These are phyloP conservation scores for Gulo gulo DNA, from an alignment of 2,113 vertebrate genomes.

Conservation along the genomic window DNA sequence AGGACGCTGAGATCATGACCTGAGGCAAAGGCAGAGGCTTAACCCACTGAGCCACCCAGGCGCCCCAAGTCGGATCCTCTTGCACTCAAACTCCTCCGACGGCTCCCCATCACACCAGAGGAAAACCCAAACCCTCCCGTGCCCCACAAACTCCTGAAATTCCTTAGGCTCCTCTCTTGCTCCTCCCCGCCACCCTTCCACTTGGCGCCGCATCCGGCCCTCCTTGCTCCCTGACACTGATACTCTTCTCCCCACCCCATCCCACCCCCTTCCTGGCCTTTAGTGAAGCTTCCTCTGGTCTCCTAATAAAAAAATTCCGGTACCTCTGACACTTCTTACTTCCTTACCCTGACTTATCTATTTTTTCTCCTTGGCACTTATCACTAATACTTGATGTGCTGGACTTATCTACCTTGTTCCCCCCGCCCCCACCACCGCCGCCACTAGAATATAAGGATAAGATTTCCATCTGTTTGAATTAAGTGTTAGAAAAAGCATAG, in stretches of 20 bases:
- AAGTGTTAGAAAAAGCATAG: not conserved
- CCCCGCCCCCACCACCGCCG: too few species aligned
- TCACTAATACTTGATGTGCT: rapidly evolving
- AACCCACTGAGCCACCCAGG: too few species aligned
- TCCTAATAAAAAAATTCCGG: not conserved
- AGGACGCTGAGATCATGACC: not conserved
- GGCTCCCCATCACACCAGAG: not conserved
- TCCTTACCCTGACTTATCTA: not conserved
- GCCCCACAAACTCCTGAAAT: not conserved
- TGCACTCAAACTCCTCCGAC: not conserved
- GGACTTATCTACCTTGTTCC: not conserved
- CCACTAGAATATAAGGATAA: not conserved
- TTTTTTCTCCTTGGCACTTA: not conserved
- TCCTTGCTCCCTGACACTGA: not conserved
- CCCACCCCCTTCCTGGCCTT: not conserved
- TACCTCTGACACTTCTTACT: not conserved
- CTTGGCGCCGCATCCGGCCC: not conserved
- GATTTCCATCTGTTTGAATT: not conserved
- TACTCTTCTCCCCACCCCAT: not conserved
- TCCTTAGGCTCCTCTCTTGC: not conserved
- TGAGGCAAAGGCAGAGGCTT: not conserved
- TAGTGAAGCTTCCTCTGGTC: not conserved
- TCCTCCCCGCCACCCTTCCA: too few species aligned
- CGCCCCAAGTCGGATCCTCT: not conserved
- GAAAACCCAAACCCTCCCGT: not conserved